These are phyloP conservation scores for Hydra vulgaris DNA, from an alignment of 30 jellyfish, hydroid and myxozoan species.

Conservation along the genomic window DNA sequence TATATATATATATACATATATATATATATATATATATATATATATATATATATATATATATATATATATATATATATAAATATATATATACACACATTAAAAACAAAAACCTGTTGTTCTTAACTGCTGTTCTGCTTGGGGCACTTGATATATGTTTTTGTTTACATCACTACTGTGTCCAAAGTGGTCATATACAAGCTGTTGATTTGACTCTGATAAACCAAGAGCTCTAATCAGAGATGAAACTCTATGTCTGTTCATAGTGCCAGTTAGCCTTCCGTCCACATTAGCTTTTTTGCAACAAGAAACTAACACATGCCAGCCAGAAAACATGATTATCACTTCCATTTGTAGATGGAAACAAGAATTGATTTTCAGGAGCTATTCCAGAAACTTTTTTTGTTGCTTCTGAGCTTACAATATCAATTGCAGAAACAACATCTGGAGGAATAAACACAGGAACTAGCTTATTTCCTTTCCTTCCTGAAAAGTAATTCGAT, in stretches of 20 bases:
- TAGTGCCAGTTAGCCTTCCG: constrained; percentile 15
- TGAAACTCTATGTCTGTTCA: constrained; percentile 22
- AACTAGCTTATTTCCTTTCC: no score
- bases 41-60: no score
- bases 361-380: constrained; percentile 4
- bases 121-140: constrained; percentile 19
- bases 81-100: neutral
- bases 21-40: no score
- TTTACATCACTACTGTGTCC: constrained; percentile 30
- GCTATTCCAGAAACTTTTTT: constrained; percentile 5
- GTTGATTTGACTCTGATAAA: constrained; percentile 5
- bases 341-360: constrained; percentile 13
- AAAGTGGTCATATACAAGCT: constrained; percentile 13
- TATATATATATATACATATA: no score
- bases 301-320: constrained; percentile 16
- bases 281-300: constrained; percentile 14
- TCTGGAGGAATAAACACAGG: no score
- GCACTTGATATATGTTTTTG: constrained; percentile 17
- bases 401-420: neutral
- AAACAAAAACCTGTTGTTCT: neutral
- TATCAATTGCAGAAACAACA: no score
- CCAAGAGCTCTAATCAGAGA: constrained; percentile 24
- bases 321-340: constrained; percentile 29
- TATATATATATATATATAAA: no score
- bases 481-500: no score